These are phyloP conservation scores for Hololepta plana DNA, from an alignment of 2,888 invertebrate species.

Conservation along the genomic window DNA sequence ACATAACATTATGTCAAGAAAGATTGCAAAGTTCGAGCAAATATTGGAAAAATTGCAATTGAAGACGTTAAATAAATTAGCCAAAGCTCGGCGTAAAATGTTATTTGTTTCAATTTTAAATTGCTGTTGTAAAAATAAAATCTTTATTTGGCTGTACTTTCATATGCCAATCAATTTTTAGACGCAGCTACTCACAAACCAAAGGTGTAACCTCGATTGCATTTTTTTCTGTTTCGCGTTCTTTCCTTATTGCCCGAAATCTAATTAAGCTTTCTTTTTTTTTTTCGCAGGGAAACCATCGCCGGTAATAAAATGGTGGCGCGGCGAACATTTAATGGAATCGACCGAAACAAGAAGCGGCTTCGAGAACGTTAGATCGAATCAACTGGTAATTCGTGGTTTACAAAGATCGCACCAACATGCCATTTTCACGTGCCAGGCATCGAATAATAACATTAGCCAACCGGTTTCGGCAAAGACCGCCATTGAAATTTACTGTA, in stretches of 20 bases:
- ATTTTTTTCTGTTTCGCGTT: not conserved
- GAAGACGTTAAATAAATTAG: no score
- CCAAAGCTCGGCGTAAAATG: no score
- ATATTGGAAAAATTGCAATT: no score
- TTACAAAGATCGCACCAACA: constrained; percentile 54
- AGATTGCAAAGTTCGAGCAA: no score
- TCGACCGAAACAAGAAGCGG: constrained; percentile 34
- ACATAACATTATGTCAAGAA: no score
- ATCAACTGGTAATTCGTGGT: constrained; percentile 38
- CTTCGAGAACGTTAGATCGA: constrained; percentile 34
- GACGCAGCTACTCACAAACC: no score
- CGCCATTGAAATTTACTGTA: constrained; percentile 58
- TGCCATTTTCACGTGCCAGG: constrained; percentile 59
- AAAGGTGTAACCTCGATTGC: no score
- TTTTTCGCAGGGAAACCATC: constrained; percentile 53
- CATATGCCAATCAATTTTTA: no score
- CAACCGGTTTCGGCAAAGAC: constrained; percentile 49
- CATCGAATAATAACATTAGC: constrained; percentile 55
- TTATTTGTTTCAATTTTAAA: no score
- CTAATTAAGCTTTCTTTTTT: no score
- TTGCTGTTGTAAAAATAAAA: no score
- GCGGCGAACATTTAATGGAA: constrained; percentile 44
- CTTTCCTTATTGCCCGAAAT: constrained; percentile 4
- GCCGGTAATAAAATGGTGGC: constrained; percentile 60
- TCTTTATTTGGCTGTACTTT: no score